Evolutionary conservation across 2,797 vertebrate genomes (phyloP).

Genomic region (Brotula barbata): DNA sequence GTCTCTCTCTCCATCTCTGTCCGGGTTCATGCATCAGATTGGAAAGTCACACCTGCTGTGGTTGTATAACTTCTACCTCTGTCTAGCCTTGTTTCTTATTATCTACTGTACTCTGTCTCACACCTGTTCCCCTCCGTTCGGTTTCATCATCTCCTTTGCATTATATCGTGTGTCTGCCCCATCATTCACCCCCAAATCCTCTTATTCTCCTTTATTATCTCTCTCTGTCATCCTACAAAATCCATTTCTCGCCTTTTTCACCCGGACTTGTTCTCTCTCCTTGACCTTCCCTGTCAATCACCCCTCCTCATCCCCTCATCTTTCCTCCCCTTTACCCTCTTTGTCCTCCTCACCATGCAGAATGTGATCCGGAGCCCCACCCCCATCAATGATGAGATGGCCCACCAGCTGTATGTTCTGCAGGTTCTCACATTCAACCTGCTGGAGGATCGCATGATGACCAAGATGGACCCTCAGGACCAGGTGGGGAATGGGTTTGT

Average conservation of each 20-base stretch:
- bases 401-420: conserved; percentile 96
- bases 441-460: conserved; percentile 98
- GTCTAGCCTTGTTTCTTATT: conserved; percentile 34
- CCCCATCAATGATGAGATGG: conserved; percentile 98
- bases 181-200: conserved; percentile 45
- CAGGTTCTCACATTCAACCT: conserved; percentile 98
- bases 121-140: conserved; percentile 34
- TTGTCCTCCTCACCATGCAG: conserved; percentile 33
- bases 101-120: conserved; percentile 39
- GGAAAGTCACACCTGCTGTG: conserved; percentile 40
- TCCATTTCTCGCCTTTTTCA: conserved; percentile 33
- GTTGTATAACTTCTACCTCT: conserved; percentile 15
- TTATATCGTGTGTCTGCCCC: conserved; percentile 35
- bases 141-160: conserved; percentile 29
- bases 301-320: background rate
- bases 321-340: background rate
- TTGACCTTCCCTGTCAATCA: conserved; percentile 13
- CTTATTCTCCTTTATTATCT: conserved; percentile 36
- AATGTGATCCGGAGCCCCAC: conserved; percentile 85
- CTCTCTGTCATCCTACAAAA: conserved; percentile 23
- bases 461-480: conserved; percentile 98
- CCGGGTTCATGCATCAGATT: conserved; percentile 23
- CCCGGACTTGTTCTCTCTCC: conserved; percentile 1
- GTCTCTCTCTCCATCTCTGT: conserved; percentile 16
- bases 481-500: conserved; percentile 86